Conservation (phyloP, 1,140 invertebrate genomes). For the Trinorchestia longiramus region DNA sequence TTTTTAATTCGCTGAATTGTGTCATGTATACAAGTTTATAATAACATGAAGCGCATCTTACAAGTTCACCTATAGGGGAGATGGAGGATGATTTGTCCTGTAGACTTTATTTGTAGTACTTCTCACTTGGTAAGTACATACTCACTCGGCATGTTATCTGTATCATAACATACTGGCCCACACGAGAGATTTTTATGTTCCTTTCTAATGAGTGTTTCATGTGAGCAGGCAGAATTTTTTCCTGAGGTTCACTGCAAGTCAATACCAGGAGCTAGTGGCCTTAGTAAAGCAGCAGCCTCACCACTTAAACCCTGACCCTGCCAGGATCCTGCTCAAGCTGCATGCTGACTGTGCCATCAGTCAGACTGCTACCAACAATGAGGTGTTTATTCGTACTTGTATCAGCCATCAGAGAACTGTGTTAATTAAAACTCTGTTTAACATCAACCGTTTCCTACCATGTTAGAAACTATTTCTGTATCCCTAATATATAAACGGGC, state of each 20-base stretch:
- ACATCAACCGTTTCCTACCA: too few species aligned
- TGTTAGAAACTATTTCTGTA: neutral
- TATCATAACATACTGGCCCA: too few species aligned
- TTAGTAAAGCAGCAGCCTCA: constrained; percentile 46
- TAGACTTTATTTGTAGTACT: neutral
- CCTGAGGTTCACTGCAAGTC: constrained; percentile 33
- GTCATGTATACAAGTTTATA: too few species aligned
- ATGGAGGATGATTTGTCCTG: neutral
- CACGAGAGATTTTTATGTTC: too few species aligned
- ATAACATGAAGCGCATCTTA: neutral
- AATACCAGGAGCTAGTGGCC: constrained; percentile 56
- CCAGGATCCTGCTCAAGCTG: constrained; percentile 44
- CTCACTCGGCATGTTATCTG: too few species aligned
- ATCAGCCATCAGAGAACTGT: neutral
- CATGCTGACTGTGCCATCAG: constrained; percentile 56
- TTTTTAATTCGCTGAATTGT: too few species aligned
- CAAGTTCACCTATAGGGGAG: neutral
- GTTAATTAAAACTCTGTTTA: too few species aligned
- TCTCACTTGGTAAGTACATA: neutral
- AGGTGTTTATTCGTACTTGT: constrained; percentile 46
- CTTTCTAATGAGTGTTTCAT: neutral
- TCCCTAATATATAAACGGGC: neutral
- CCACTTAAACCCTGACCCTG: constrained; percentile 57
- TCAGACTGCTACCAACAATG: constrained; percentile 51
- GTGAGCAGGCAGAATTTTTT: constrained; percentile 53